Evolutionary conservation across 2,113 vertebrate species (phyloP), one percentile per base, ranked within the genome.

Genomic region (Romanogobio albipinnatus): DNA sequence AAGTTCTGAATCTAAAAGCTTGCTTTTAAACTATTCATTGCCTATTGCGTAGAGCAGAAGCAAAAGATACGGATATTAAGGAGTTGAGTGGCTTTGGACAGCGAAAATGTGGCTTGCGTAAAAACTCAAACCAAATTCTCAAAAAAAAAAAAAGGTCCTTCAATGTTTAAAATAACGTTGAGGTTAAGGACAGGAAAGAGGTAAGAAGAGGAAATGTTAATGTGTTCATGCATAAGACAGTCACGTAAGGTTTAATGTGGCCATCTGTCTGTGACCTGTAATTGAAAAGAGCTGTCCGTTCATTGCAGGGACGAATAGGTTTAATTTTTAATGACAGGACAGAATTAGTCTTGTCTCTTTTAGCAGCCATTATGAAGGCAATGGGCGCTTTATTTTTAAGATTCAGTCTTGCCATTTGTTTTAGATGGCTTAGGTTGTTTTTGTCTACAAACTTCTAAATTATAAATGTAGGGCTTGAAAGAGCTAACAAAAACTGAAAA

Each of bases 21-120:
- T 45, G 15, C 82, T 36, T 61, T 80, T 84, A 75, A 76, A 76
- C 58, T 84, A 84, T 76, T 76, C 59, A 84, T 84, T 22, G 33
- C 22, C 19, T 39, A 19, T 17, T 24, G 47, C 47, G 9, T 53
- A 33, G 24, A 24, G 70, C 45, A 53, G 9, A 15, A 19, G 15
- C 73, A 26, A 11, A 51, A 76, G 47, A 76, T 76, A 53, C 10
- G 74, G 47, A 76, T 51, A 53, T 51, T 33, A 76, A 76, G 74
- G 53, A 10, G 15, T 33, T 24, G 43, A 29, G 45, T 76, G 74
- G 74, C 45, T 33, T 29, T 49, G 47, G 24, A 33, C 0, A 22
- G 24, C 19, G 49, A 11, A 70, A 4, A 82, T 49, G 47, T 22
- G 26, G 43, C 24, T 47, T 53, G 33, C 17, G 22, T 15, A 43